phyloP scores from a whole-genome alignment of 92 coral and sea anemone species.

The Parazoanthus swiftii region DNA sequence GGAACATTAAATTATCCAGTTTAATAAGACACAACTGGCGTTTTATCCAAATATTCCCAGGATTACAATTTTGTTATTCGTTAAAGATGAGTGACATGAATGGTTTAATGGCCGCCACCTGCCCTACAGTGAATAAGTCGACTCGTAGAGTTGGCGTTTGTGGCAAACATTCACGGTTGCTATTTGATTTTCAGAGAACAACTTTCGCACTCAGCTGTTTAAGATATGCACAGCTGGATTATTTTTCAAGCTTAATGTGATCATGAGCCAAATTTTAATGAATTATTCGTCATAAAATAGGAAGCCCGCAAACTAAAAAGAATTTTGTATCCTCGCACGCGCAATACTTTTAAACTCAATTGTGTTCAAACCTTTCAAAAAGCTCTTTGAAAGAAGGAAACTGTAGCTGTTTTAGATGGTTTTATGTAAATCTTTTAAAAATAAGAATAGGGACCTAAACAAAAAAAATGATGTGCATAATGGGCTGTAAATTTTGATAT shows the following conservation, averaged over 20 bases:
- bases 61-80: constrained; percentile 44
- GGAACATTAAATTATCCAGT: constrained; percentile 65
- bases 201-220: constrained; percentile 67
- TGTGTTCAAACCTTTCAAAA: constrained; percentile 22
- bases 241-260: constrained; percentile 67
- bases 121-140: constrained; percentile 47
- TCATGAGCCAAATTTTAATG: constrained; percentile 74
- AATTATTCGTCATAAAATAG: constrained; percentile 73
- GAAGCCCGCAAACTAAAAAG: constrained; percentile 58
- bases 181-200: constrained; percentile 71
- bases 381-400: constrained; percentile 4
- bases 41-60: constrained; percentile 66
- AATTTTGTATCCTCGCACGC: constrained; percentile 1
- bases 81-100: constrained; percentile 30
- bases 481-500: background rate
- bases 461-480: constrained; percentile 6
- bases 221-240: constrained; percentile 78
- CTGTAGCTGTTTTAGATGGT: constrained; percentile 14
- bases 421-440: constrained; percentile 1
- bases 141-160: constrained; percentile 56
- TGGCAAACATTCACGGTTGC: constrained; percentile 76
- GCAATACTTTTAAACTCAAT: constrained; percentile 16
- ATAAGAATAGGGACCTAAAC: background rate
- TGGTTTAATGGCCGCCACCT: constrained; percentile 49
- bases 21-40: constrained; percentile 65